These are phyloP conservation scores for Trichomycterus rosablanca DNA, from an alignment of 2,113 vertebrate genomes.

Conservation along the genomic window DNA sequence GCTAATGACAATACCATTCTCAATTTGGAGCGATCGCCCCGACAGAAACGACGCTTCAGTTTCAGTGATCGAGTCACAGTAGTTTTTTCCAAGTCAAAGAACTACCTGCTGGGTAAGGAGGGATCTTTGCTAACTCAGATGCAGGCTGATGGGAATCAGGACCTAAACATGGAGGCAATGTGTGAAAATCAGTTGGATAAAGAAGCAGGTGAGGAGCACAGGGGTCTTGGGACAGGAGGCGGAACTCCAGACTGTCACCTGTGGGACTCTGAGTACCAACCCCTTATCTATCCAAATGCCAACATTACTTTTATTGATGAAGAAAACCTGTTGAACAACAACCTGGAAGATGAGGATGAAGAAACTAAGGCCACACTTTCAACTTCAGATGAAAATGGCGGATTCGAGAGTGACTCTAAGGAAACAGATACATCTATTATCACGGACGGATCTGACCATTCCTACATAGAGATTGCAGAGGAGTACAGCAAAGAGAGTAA, in stretches of 20 bases:
- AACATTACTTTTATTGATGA: slow-evolving; percentile 82
- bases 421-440: slow-evolving; percentile 82
- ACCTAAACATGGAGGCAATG: slow-evolving; percentile 57
- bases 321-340: slow-evolving; percentile 66
- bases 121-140: slow-evolving; percentile 70
- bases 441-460: slow-evolving; percentile 77
- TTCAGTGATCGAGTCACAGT: slow-evolving; percentile 79
- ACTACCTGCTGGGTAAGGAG: slow-evolving; percentile 76
- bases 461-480: slow-evolving; percentile 87
- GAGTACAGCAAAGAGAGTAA: slow-evolving; percentile 81
- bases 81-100: slow-evolving; percentile 81
- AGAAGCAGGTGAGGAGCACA: slow-evolving; percentile 72
- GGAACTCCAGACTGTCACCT: slow-evolving; percentile 50
- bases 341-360: slow-evolving; percentile 45
- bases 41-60: slow-evolving; percentile 68
- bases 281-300: slow-evolving; percentile 78
- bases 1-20: slow-evolving; percentile 63
- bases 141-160: slow-evolving; percentile 55
- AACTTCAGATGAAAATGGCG: slow-evolving; percentile 79
- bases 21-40: slow-evolving; percentile 63
- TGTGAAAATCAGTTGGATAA: slow-evolving; percentile 89
- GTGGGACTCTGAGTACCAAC: slow-evolving; percentile 82
- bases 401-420: slow-evolving; percentile 64
- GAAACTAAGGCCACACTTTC: slow-evolving; percentile 79
- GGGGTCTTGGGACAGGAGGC: slow-evolving; percentile 15